Base-by-base conservation (phyloP, 1,140 invertebrate genomes). In the Semibalanus balanoides region DNA sequence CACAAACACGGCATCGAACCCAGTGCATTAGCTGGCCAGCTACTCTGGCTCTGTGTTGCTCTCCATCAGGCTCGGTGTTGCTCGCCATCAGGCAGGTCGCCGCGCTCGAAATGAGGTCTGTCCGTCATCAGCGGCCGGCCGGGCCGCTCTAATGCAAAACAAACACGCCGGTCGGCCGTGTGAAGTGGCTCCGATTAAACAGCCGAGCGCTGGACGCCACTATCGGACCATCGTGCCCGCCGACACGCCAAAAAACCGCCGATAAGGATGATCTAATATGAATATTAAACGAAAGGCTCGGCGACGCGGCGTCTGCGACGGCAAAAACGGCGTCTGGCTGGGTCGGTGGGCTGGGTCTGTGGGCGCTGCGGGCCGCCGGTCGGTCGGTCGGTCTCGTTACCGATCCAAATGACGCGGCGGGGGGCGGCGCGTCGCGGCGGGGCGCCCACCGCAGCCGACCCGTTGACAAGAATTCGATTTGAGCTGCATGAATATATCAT, bases 381-480 rank as follows among this genome's bases (percentile, higher is more conserved):
- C 35, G 35, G 5, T 17, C 5, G 35, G 5, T 40, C 35, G 5
- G 35, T 40, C 35, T 64, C 51, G 51, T 64, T 64, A 64, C 51
- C 22, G 51, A 25, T 25, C 51, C 51, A 64, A 64, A 64, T 64
- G 22, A 64, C 11, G 51, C 51, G 51, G 51, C 51, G 51, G 51
- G 51, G 51, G 51, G 51, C 51, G 11, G 51, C 51, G 11, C 14
- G 14, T 1, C 51, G 51, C 51, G 11, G 51, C 51, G 51, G 51
- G 51, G 14, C 51, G 51, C 51, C 51, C 5, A 17, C 35, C 35
- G 35, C 51, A 64, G 51, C 51, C 11, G 51, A 64, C 51, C 51
- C 51, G 51, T 64, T 64, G 51, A 64, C 51, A 64, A 64, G 51
- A 64, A 64, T 64, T 64, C 51, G 51, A 64, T 64, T 64, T 64